These are phyloP conservation scores for Boloria euphrosyne DNA, from an alignment of 2,888 invertebrate genomes.

Conservation along the genomic window DNA sequence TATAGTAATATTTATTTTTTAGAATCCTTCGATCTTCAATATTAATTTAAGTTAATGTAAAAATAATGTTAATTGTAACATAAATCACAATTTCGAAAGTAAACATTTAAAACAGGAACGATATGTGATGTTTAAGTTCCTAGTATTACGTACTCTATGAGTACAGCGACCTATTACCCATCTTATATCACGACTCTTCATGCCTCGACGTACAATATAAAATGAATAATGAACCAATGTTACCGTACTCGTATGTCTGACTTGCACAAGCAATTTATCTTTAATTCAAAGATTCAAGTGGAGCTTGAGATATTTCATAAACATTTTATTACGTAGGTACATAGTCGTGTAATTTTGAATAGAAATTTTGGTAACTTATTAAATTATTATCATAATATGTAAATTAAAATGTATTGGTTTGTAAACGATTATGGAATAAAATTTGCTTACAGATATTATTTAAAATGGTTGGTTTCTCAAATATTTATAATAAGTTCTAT, in stretches of 20 bases:
- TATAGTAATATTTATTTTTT: too few relatives aligned
- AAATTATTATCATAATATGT: too few relatives aligned
- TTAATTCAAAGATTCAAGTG: slow-evolving; percentile 10
- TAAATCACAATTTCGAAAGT: too few relatives aligned
- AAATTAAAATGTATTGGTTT: too few relatives aligned
- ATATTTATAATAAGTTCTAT: too few relatives aligned
- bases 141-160: slow-evolving; percentile 9
- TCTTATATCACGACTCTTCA: slow-evolving; percentile 16
- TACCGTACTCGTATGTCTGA: not conserved
- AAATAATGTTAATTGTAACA: not conserved
- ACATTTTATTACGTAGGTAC: not conserved
- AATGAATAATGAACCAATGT: slow-evolving; percentile 18
- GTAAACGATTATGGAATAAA: too few relatives aligned
- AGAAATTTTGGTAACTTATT: too few relatives aligned
- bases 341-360: too few relatives aligned
- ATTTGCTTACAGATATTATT: not conserved
- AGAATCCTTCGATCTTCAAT: too few relatives aligned
- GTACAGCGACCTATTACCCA: slow-evolving; percentile 12
- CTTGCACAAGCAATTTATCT: slow-evolving; percentile 17
- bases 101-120: not conserved
- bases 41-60: too few relatives aligned
- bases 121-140: not conserved
- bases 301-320: slow-evolving; percentile 2
- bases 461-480: too few relatives aligned
- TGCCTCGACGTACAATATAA: slow-evolving; percentile 19